Evolutionary conservation across 1,140 invertebrate genomes (phyloP).

Genomic region (Aphaenogaster floridana): DNA sequence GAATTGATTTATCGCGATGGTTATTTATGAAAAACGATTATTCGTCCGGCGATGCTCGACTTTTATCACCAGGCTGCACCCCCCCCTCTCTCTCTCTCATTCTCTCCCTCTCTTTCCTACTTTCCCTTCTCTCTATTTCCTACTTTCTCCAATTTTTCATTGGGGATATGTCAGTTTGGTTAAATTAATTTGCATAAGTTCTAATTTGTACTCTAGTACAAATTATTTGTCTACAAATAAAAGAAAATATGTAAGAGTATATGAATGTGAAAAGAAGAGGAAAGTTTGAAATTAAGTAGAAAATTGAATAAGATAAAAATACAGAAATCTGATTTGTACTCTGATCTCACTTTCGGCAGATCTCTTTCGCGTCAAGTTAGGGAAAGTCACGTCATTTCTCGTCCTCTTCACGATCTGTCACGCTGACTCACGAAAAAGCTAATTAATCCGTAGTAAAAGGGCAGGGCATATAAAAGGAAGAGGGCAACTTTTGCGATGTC

Average conservation of each 20-base stretch:
- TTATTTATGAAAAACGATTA: constrained; percentile 57
- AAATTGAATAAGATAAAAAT: not conserved
- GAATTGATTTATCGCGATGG: constrained; percentile 51
- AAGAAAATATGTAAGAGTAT: not conserved
- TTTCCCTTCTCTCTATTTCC: not conserved
- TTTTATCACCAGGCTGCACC: constrained; percentile 15
- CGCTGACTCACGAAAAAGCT: constrained; percentile 47
- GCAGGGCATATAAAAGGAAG: not conserved
- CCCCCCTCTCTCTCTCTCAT: not conserved
- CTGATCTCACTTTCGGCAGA: constrained; percentile 13
- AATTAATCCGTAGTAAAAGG: constrained; percentile 53
- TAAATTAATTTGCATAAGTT: not conserved
- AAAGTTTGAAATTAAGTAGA: not conserved
- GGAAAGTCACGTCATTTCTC: constrained; percentile 28
- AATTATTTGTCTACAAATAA: not conserved
- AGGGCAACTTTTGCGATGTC: constrained; percentile 36
- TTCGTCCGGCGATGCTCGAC: constrained; percentile 39
- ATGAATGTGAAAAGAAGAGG: not conserved
- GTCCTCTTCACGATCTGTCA: constrained; percentile 48
- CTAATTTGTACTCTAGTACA: not conserved
- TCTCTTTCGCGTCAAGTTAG: not conserved
- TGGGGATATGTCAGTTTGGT: not conserved
- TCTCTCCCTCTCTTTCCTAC: not conserved
- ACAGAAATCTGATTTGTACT: not conserved
- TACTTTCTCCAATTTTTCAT: not conserved